These are phyloP conservation scores for Neodiprion lecontei DNA, from an alignment of 1,140 invertebrate species.

Conservation along the genomic window DNA sequence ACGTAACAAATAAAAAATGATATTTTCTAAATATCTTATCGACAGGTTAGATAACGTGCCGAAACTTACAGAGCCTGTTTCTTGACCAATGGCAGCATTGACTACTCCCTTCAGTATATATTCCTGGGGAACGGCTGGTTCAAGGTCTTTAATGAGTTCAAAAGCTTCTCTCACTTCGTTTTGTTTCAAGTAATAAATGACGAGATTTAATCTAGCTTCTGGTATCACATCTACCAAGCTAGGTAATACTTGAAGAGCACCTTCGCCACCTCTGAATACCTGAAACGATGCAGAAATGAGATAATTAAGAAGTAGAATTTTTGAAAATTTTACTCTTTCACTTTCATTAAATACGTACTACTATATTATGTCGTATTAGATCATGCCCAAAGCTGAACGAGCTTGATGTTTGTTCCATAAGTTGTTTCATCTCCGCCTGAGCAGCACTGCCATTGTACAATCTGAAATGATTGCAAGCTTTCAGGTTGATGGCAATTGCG, in stretches of 20 bases:
- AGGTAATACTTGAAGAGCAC: conserved; percentile 89
- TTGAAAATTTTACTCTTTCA: conserved; percentile 13
- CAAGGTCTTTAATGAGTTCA: conserved; percentile 89
- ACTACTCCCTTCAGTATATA: conserved; percentile 97
- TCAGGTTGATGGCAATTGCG: conserved; percentile 94
- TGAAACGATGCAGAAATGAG: conserved; percentile 23
- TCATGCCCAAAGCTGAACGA: conserved; percentile 91
- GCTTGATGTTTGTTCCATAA: conserved; percentile 78
- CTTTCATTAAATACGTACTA: conserved; percentile 61
- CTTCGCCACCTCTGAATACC: conserved; percentile 92
- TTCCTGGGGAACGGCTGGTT: conserved; percentile 93
- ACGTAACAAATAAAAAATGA: neutral
- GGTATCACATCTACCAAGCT: conserved; percentile 93
- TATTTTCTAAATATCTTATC: neutral
- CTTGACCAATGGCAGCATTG: conserved; percentile 91
- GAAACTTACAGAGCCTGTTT: conserved; percentile 82
- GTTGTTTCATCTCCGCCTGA: conserved; percentile 83
- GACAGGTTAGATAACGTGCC: neutral
- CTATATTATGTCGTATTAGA: conserved; percentile 93
- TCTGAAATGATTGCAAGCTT: conserved; percentile 88
- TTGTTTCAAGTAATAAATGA: conserved; percentile 93
- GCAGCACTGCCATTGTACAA: conserved; percentile 95
- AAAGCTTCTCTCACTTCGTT: conserved; percentile 91
- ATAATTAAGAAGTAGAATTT: conserved; percentile 8
- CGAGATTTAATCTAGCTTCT: conserved; percentile 95